phyloP scores from a whole-genome alignment of 2,113 vertebrate genomes.

The Spermophilus dauricus region DNA sequence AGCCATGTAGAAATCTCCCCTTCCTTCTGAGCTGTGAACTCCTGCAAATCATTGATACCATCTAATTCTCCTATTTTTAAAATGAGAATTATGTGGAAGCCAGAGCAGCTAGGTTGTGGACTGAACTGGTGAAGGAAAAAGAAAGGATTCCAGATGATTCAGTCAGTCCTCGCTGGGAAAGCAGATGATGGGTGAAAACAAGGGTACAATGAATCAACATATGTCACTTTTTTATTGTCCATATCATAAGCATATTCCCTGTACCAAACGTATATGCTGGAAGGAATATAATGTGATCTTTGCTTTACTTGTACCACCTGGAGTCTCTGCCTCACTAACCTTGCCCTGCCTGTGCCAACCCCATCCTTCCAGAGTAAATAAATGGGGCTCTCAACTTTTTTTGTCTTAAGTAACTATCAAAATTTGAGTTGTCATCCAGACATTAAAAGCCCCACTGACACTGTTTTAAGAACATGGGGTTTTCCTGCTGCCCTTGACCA shows the following conservation, averaged over 20 bases:
- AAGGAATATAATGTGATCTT: slow-evolving; percentile 53
- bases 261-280: slow-evolving; percentile 31
- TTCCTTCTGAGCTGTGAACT: neutral
- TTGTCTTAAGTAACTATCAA: slow-evolving; percentile 72
- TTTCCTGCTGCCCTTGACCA: slow-evolving; percentile 61
- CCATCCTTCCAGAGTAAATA: slow-evolving; percentile 74
- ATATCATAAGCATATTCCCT: neutral
- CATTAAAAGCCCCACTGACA: slow-evolving; percentile 46
- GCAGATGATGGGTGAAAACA: neutral
- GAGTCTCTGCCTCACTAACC: slow-evolving; percentile 58
- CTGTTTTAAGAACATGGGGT: slow-evolving; percentile 21
- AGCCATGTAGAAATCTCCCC: neutral
- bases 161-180: neutral
- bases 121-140: neutral
- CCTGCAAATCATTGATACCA: neutral
- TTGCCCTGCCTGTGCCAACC: slow-evolving; percentile 39
- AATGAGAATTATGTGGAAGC: neutral
- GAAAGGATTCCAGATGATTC: neutral
- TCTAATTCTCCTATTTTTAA: neutral
- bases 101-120: neutral
- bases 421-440: slow-evolving; percentile 69
- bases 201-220: slow-evolving; percentile 4
- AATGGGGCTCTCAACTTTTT: slow-evolving; percentile 55
- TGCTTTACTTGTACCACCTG: slow-evolving; percentile 43
- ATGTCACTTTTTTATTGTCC: neutral